Base-by-base conservation (phyloP, 2,888 invertebrate species). In the Arge pagana region DNA sequence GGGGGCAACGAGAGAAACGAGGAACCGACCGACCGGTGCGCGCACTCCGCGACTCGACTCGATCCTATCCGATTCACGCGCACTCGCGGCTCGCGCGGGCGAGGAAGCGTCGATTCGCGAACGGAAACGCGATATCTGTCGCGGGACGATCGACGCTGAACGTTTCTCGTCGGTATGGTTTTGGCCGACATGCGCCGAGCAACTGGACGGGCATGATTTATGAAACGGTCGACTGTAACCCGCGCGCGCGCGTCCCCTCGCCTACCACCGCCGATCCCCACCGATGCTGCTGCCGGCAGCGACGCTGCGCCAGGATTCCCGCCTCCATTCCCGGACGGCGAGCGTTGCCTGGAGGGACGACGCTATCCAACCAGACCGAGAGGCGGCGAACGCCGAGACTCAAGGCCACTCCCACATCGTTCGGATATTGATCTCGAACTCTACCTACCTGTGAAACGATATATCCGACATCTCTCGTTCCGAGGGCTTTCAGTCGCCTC, bases 401-500 rank as follows among this genome's bases (percentile, higher is more conserved):
- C 30, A 52, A 39, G 54, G 53, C 59, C 58, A 30, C 58, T 49
- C 57, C 56, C 52, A 61, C 65, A 59, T 48, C 58, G 64, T 62
- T 65, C 65, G 68, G 73, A 75, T 75, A 76, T 75, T 76, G 76
- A 74, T 76, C 74, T 71, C 62, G 63, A 55, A 53, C 52, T 45
- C 30, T 42, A 8, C 13, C 45, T 45, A 45, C 45, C 45, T 45
- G 45, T 23, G 45, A 45, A 45, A 45, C 45, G 45, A 45, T 45
- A 45, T 45, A 35, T 45, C 45, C 45, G 45, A 45, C 45, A 31
- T 45, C 45, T 45, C 35, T 33, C 35, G 35, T 35, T 35, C 45
- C 33, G 33, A 33, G 45, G 37, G 42, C 45, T 45, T 45, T 45
- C 33, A 33, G 21, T n/a, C 31, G 7, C 33, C 45, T n/a, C 33